Base-by-base conservation (phyloP, 2,888 invertebrate species). In the Andricus quercusramuli region DNA sequence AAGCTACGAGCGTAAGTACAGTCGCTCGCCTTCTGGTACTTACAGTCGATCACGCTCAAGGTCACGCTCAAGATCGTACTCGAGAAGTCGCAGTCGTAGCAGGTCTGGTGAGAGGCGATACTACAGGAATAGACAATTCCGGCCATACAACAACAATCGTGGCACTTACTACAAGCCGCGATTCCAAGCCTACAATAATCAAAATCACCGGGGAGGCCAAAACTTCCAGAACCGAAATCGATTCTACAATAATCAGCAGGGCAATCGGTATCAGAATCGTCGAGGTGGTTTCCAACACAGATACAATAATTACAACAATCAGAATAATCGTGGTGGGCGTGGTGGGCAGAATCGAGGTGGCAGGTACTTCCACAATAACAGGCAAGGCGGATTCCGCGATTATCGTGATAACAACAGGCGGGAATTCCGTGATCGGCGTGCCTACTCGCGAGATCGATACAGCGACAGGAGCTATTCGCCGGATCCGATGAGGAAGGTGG, bases 141-240 rank as follows among this genome's bases (percentile, higher is more conserved):
- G 92, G 3, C 91, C 91, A 1, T 96, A 94, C 88, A 87, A 87
- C 77, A 94, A 94, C 91, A 96, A 96, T 90, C 94, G 96, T 79
- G 96, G 96, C 84, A 96, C 96, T 0, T 96, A 96, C 93, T 96
- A 96, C 93, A 96, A 96, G 87, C 96, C 96, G 1, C 94, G 96
- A 83, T 96, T 96, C 94, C 96, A 96, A 90, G 94, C 94, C 29
- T 95, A 94, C 93, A 93, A 93, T 80, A 94, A 94, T 86, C 94
- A 94, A 44, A 92, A 92, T 82, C 94, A 94, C 90, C 94, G 94
- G 62, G 94, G 95, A 78, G 94, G 94, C 51, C 90, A 93, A 29
- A 91, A 91, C 84, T 92, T 91, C 86, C 92, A 92, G 70, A 92
- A 92, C 83, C 86, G 88, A 68, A 89, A 91, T 79, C 87, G 91